Evolutionary conservation across 2,797 vertebrate genomes (phyloP).

Genomic region (Rhinogobio ventralis): DNA sequence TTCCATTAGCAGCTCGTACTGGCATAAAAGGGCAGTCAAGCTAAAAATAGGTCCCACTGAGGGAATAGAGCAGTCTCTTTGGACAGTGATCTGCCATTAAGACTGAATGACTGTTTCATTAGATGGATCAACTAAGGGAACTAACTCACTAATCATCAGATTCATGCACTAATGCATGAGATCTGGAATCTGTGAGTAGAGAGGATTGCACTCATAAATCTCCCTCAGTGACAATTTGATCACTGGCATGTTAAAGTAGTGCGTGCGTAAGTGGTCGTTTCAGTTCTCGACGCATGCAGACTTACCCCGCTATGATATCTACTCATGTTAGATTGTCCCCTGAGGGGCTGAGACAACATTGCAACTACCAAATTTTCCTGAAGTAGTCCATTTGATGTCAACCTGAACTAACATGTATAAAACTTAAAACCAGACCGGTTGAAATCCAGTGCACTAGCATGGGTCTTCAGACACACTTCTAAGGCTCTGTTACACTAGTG

Average conservation of each 20-base stretch:
- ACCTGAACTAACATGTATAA: neutral
- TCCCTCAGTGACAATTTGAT: constrained; percentile 45
- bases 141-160: constrained; percentile 49
- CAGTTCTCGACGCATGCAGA: neutral
- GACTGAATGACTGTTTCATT: constrained; percentile 50
- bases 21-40: constrained; percentile 45
- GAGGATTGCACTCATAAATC: constrained; percentile 42
- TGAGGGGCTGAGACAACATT: neutral
- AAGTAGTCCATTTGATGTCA: neutral
- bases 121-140: constrained; percentile 51
- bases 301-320: neutral
- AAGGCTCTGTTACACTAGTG: too few species aligned
- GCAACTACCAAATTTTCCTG: constrained; percentile 1
- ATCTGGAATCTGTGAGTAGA: constrained; percentile 37
- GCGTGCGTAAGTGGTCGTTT: neutral
- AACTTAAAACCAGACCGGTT: neutral
- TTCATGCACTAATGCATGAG: constrained; percentile 49
- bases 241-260: constrained; percentile 38
- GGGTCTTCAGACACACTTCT: neutral
- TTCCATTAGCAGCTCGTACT: constrained; percentile 52
- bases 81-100: constrained; percentile 54
- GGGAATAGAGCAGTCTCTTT: constrained; percentile 54
- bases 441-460: neutral
- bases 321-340: neutral
- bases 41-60: constrained; percentile 56